A percentile compares a stretch with the other conserved stretches of the same genome.
Evolutionary conservation across 2,113 vertebrate genomes (phyloP).

Genomic region (Chelonoidis abingdonii): DNA sequence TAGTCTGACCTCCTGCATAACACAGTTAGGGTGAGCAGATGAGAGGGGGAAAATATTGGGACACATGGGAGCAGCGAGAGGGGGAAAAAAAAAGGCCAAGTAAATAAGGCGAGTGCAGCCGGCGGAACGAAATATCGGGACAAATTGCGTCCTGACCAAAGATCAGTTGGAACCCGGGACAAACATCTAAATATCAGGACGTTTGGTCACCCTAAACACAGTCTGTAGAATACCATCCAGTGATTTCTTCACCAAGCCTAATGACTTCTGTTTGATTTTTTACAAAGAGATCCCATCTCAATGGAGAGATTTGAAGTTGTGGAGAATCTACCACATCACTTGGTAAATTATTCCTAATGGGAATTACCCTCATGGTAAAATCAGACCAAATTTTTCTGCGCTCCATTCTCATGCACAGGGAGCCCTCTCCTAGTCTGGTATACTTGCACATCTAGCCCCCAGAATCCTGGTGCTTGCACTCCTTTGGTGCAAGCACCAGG

Average conservation of each 20-base stretch:
- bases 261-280: not conserved
- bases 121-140: too few relatives aligned
- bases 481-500: not conserved
- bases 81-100: too few relatives aligned
- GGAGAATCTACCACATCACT: constrained; percentile 3
- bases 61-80: too few relatives aligned
- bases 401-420: not conserved
- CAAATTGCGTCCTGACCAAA: too few relatives aligned
- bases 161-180: too few relatives aligned
- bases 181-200: too few relatives aligned
- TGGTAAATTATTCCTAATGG: constrained; percentile 2
- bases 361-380: constrained; percentile 17
- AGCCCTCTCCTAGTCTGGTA: not conserved
- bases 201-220: not conserved
- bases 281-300: not conserved
- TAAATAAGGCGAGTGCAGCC: too few relatives aligned
- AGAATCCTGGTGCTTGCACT: not conserved
- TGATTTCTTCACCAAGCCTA: not conserved
- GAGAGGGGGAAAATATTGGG: too few relatives aligned
- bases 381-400: not conserved
- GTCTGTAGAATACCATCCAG: rapidly evolving
- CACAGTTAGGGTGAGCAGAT: not conserved
- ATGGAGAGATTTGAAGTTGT: not conserved
- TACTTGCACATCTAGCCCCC: not conserved
- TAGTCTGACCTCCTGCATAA: constrained; percentile 5